Conservation (phyloP, 2,888 invertebrate species). For the Mayetiola destructor region DNA sequence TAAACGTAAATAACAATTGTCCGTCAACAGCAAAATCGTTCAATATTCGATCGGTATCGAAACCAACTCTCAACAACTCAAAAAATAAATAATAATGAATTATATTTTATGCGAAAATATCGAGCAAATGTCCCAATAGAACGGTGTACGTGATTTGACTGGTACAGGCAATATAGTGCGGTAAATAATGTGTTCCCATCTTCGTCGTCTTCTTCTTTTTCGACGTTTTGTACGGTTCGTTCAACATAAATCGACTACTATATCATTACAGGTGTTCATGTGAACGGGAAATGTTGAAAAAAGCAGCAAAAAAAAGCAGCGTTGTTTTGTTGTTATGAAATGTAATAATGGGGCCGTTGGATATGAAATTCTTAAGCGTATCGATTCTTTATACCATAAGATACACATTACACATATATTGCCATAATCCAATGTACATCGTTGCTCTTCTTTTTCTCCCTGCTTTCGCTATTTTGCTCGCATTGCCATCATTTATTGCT, state of each 20-base stretch:
- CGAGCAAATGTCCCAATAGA: neutral
- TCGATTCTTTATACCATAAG: neutral
- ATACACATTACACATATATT: neutral
- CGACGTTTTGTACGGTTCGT: neutral
- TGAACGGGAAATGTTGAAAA: too few relatives aligned
- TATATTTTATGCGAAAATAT: constrained; percentile 4
- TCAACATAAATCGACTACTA: constrained; percentile 11
- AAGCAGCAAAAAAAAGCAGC: too few relatives aligned
- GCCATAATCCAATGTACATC: neutral
- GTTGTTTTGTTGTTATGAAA: too few relatives aligned
- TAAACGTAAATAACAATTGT: neutral
- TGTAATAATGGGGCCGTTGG: constrained; percentile 10
- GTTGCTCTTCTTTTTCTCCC: neutral
- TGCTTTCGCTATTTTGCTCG: neutral
- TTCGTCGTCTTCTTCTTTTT: neutral
- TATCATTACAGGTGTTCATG: constrained; percentile 13
- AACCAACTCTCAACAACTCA: neutral
- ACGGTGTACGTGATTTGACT: neutral
- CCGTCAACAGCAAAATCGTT: neutral
- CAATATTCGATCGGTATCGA: neutral
- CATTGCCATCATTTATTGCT: neutral
- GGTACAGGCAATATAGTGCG: neutral
- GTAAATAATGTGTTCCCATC: constrained; percentile 1
- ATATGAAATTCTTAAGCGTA: constrained; percentile 3
- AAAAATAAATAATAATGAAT: constrained; percentile 11